phyloP scores from a whole-genome alignment of 1,140 invertebrate species.

The Drosophila pseudoananassae region DNA sequence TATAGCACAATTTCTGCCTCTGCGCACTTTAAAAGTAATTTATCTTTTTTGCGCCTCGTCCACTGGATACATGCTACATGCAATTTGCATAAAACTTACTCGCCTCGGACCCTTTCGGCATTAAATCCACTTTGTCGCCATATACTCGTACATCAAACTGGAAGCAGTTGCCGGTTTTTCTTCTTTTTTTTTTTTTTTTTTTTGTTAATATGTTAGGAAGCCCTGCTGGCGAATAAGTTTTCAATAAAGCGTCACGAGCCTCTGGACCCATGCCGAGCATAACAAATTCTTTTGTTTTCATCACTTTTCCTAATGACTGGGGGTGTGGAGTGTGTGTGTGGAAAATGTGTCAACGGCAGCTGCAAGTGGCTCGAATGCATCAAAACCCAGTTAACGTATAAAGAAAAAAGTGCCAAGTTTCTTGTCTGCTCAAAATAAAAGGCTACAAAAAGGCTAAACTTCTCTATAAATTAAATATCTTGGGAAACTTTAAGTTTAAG shows the following conservation, averaged over 20 bases:
- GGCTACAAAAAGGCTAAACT: not conserved
- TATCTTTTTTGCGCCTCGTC: slow-evolving; percentile 63
- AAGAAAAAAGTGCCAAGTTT: slow-evolving; percentile 21
- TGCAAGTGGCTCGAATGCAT: slow-evolving; percentile 33
- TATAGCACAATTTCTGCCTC: slow-evolving; percentile 30
- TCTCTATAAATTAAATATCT: slow-evolving; percentile 8
- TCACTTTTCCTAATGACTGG: slow-evolving; percentile 72
- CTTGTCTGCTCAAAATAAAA: not conserved
- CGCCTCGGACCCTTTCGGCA: slow-evolving; percentile 64
- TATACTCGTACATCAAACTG: slow-evolving; percentile 35
- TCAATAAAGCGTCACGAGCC: slow-evolving; percentile 61
- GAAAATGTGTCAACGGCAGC: slow-evolving; percentile 51
- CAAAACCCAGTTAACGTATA: slow-evolving; percentile 40
- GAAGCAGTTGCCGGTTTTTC: slow-evolving; percentile 20
- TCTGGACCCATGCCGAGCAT: slow-evolving; percentile 11
- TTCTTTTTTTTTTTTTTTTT: not conserved
- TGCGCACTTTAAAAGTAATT: slow-evolving; percentile 78
- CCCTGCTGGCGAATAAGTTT: slow-evolving; percentile 69
- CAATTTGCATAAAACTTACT: slow-evolving; percentile 81
- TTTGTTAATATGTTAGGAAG: slow-evolving; percentile 61
- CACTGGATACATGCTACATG: slow-evolving; percentile 49
- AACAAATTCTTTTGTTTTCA: slow-evolving; percentile 55
- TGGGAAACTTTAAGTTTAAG: not conserved
- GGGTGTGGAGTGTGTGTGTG: slow-evolving; percentile 7
- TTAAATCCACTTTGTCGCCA: slow-evolving; percentile 71